A percentile compares a stretch with the other conserved stretches of the same genome.
These are phyloP conservation scores for Protosalanx chinensis DNA, from an alignment of 2,797 vertebrate genomes.

Conservation along the genomic window DNA sequence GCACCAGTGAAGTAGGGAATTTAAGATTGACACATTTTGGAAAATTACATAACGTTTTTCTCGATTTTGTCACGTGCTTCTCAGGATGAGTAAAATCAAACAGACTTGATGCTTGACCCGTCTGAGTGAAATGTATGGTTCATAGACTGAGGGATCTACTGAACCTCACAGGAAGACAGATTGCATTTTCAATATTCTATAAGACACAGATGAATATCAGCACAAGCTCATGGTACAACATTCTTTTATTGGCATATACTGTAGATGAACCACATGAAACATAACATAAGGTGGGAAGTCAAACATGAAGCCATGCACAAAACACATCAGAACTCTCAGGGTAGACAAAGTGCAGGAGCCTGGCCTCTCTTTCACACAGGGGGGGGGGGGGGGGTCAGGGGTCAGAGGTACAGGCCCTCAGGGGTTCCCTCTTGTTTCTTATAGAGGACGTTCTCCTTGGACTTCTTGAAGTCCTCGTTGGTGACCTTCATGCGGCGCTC, in stretches of 20 bases:
- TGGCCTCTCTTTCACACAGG: constrained; percentile 35
- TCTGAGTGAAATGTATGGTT: no score
- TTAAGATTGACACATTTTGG: no score
- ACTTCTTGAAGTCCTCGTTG: constrained; percentile 99
- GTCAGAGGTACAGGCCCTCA: constrained; percentile 92
- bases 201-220: neutral
- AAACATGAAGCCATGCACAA: constrained; percentile 58
- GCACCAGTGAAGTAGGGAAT: no score
- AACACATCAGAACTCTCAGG: constrained; percentile 66
- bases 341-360: constrained; percentile 25
- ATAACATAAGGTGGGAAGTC: constrained; percentile 31
- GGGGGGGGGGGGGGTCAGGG: constrained; percentile 20
- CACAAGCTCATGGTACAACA: constrained; percentile 6
- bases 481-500: constrained; percentile 98
- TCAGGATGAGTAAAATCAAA: no score
- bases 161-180: no score
- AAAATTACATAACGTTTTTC: no score
- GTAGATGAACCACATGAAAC: constrained; percentile 48
- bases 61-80: no score
- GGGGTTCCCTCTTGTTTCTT: constrained; percentile 99
- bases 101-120: no score
- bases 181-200: constrained; percentile 1
- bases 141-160: constrained; percentile 4
- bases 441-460: constrained; percentile 97
- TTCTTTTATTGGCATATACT: constrained; percentile 68